Evolutionary conservation across 2,797 vertebrate species (phyloP).

Genomic region (Enteromius paludinosus): DNA sequence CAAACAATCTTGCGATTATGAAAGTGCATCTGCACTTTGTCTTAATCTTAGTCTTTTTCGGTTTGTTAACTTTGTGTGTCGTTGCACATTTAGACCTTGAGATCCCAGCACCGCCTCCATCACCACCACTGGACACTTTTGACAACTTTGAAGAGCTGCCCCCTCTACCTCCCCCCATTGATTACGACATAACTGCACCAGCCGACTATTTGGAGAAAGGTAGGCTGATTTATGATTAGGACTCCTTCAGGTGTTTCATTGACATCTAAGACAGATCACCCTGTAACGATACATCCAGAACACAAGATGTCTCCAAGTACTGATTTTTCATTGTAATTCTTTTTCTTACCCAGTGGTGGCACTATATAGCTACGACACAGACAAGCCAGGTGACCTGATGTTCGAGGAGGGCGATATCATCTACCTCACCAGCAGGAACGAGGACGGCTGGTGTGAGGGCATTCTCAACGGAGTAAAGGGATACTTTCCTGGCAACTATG

Average conservation of each 20-base stretch:
- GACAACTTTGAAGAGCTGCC: constrained; percentile 65
- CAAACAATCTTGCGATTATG: background rate
- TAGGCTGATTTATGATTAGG: constrained; percentile 31
- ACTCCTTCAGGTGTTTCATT: background rate
- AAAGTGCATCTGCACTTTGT: background rate
- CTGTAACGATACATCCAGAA: background rate
- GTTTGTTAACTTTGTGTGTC: constrained; percentile 9
- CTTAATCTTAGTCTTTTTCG: background rate
- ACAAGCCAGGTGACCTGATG: constrained; percentile 69
- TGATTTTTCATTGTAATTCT: constrained; percentile 37
- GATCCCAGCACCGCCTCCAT: constrained; percentile 68
- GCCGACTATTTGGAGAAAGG: constrained; percentile 75
- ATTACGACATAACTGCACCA: constrained; percentile 66
- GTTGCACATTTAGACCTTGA: constrained; percentile 68
- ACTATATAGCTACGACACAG: constrained; percentile 69
- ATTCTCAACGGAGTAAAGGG: constrained; percentile 65
- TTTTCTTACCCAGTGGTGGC: constrained; percentile 73
- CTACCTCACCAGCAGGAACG: constrained; percentile 70
- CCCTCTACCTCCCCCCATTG: constrained; percentile 74
- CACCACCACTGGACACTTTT: constrained; percentile 58
- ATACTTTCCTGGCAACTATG: constrained; percentile 78
- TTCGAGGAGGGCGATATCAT: constrained; percentile 72
- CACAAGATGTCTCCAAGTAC: background rate
- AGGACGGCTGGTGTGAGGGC: constrained; percentile 77
- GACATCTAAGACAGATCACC: background rate